Conservation (phyloP, 2,113 vertebrate genomes). For the Chaenogobius annularis region DNA sequence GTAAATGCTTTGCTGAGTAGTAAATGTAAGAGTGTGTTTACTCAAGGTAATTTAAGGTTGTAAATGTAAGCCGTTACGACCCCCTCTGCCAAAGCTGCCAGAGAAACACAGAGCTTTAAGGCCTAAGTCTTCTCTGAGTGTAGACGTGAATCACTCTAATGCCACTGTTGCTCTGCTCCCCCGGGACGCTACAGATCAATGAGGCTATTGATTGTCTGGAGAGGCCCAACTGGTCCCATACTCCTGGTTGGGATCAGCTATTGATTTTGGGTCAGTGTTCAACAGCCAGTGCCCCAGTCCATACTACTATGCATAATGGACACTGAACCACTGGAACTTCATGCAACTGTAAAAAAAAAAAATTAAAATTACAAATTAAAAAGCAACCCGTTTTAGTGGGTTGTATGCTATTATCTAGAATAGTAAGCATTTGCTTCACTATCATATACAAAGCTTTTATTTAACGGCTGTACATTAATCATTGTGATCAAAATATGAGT, state of each 20-base stretch:
- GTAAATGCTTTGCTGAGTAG: neutral
- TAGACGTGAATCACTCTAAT: slow-evolving; percentile 18
- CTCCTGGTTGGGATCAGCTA: slow-evolving; percentile 18
- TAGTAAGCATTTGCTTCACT: neutral
- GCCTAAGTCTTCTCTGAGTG: neutral
- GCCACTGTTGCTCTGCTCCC: slow-evolving; percentile 21
- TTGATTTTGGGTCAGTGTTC: slow-evolving; percentile 29
- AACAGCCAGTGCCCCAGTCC: slow-evolving; percentile 4
- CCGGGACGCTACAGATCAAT: slow-evolving; percentile 20
- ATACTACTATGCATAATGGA: slow-evolving; percentile 1
- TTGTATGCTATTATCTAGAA: neutral
- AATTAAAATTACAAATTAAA: neutral
- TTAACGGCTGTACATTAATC: neutral
- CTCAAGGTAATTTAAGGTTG: neutral
- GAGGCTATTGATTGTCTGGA: slow-evolving; percentile 15
- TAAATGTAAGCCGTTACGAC: slow-evolving; percentile 7
- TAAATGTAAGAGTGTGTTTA: slow-evolving; percentile 5
- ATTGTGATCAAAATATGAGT: neutral
- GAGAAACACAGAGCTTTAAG: neutral
- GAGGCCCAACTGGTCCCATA: slow-evolving; percentile 11
- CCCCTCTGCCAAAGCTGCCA: neutral
- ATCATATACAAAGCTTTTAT: neutral
- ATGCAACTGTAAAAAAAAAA: neutral
- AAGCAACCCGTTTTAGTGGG: neutral
- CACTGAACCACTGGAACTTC: neutral